Evolutionary conservation across 2,113 vertebrate species (phyloP), one percentile per base, ranked within the genome.

Genomic region (Crypturellus undulatus): DNA sequence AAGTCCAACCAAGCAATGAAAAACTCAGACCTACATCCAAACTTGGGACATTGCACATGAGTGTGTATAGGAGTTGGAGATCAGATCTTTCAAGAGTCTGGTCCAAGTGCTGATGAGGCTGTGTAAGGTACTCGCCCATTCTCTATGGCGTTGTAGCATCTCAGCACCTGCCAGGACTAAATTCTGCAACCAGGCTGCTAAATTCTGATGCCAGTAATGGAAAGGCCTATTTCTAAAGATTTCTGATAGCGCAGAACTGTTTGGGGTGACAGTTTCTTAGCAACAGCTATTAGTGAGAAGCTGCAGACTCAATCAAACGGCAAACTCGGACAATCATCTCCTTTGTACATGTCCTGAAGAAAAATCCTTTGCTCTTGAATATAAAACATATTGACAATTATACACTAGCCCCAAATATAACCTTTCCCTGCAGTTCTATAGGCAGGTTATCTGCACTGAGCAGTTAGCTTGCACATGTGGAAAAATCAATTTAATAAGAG

Each of bases 401-500:
- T 87, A 91, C 87, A 89, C 49, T 92, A 65, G 58, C 76, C 78
- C 40, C 0, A 5, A 92, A 95, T 94, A 97, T 93, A 96, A 92
- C 93, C 96, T 97, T 90, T 88, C 92, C 86, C 79, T 93, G 70
- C 58, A 86, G 87, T 95, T 93, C 75, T 97, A 54, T 72, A 78
- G 4, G 26, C 83, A 10, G 60, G 82, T 86, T 75, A 96, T 91
- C 64, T 88, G 92, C 87, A 88, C 84, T 81, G 83, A 96, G 71
- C 76, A 95, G 80, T 89, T 84, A 89, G 87, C 87, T 89, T 97
- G 72, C 89, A 94, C 89, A 93, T 86, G 94, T 45, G 70, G 79
- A 96, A 97, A 97, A 97, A 97, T 98, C 96, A 97, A 95, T 97
- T 97, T 97, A 75, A 82, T 96, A 92, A 97, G 95, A 95, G 84